Conservation (phyloP, 2,113 vertebrate species). For the Ceyx melanurus region DNA sequence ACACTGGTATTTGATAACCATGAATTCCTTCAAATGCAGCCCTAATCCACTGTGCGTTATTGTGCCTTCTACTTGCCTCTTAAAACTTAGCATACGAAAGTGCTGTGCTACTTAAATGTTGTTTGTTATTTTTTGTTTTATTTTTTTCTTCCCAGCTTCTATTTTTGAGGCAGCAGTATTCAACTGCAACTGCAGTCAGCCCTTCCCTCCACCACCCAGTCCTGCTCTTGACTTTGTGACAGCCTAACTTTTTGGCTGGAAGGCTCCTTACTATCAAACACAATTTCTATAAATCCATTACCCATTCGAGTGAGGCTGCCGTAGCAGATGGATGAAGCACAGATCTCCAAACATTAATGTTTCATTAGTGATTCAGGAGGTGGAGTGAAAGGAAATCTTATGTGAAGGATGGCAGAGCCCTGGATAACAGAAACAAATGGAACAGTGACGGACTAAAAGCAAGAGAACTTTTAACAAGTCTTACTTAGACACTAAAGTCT, state of each 20-base stretch:
- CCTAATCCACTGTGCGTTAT: slow-evolving; percentile 46
- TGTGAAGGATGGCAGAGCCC: slow-evolving; percentile 68
- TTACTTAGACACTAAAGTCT: slow-evolving; percentile 74
- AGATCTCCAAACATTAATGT: slow-evolving; percentile 60
- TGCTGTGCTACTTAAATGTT: slow-evolving; percentile 69
- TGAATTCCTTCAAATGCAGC: slow-evolving; percentile 60
- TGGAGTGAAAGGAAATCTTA: slow-evolving; percentile 67
- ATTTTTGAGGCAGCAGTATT: slow-evolving; percentile 61
- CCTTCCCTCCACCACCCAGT: slow-evolving; percentile 43
- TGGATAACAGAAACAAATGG: slow-evolving; percentile 64
- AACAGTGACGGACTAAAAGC: slow-evolving; percentile 72
- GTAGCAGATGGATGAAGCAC: slow-evolving; percentile 58
- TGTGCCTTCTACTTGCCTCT: slow-evolving; percentile 62
- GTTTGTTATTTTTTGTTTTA: neutral
- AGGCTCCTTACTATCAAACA: slow-evolving; percentile 68
- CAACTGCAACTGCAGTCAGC: slow-evolving; percentile 47
- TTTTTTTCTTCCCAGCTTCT: slow-evolving; percentile 6
- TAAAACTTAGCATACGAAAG: slow-evolving; percentile 73
- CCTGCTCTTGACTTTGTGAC: slow-evolving; percentile 47
- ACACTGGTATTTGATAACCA: slow-evolving; percentile 56
- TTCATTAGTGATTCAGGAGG: slow-evolving; percentile 65
- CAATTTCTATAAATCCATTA: slow-evolving; percentile 62
- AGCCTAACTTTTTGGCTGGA: slow-evolving; percentile 69
- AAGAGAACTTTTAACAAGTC: slow-evolving; percentile 71
- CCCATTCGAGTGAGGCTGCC: slow-evolving; percentile 71